Percentiles rank a stretch among this genome's conserved stretches.
Conservation (phyloP, 2,113 vertebrate species). For the Charadrius vociferus region DNA sequence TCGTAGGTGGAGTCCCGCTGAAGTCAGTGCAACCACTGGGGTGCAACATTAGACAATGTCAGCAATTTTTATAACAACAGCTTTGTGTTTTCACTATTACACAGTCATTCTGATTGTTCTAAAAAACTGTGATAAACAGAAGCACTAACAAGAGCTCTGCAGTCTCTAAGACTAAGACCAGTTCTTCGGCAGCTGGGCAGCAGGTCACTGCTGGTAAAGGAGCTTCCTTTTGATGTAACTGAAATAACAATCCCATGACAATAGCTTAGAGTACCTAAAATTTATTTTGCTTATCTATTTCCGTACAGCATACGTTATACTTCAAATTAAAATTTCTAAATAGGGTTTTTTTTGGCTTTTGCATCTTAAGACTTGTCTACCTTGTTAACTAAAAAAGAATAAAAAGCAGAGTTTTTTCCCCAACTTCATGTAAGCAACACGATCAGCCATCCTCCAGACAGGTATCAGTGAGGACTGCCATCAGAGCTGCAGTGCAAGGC, state of each 20-base stretch:
- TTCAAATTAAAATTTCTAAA: not conserved
- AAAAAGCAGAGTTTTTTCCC: not conserved
- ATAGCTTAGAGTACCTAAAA: not conserved
- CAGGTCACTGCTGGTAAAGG: not conserved
- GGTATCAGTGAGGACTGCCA: not conserved
- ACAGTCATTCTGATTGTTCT: not conserved
- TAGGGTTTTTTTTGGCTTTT: not conserved
- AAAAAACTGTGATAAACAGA: not conserved
- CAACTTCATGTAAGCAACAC: not conserved
- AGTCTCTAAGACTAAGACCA: not conserved
- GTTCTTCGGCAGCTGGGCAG: not conserved
- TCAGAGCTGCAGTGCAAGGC: not conserved
- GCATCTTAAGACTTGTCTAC: not conserved
- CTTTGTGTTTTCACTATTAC: not conserved
- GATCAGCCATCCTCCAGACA: not conserved
- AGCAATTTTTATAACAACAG: not conserved
- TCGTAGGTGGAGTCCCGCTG: not conserved
- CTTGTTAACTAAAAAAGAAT: not conserved
- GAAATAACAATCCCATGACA: not conserved
- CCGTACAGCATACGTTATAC: not conserved
- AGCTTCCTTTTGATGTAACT: not conserved
- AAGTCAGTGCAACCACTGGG: not conserved
- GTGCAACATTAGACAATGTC: not conserved
- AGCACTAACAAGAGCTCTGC: not conserved
- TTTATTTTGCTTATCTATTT: not conserved